Conservation (phyloP, 92 coral and sea anemone species). For the Heliopora coerulea region DNA sequence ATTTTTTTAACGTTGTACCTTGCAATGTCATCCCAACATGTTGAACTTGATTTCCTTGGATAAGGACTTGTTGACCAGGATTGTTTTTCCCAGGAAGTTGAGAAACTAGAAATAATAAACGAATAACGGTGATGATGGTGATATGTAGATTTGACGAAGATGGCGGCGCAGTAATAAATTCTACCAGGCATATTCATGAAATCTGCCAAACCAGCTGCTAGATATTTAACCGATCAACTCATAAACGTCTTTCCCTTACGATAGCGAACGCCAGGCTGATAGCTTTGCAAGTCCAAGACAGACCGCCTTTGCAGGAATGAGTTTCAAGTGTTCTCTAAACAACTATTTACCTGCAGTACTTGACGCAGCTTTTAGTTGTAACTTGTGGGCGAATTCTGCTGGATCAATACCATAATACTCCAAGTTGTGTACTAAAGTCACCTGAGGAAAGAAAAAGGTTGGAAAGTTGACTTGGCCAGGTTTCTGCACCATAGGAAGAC, state of each 20-base stretch:
- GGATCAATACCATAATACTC: conserved; percentile 89
- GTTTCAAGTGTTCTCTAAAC: no score
- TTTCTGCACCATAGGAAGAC: no score
- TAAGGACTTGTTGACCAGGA: conserved; percentile 82
- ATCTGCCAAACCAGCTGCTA: no score
- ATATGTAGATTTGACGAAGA: neutral
- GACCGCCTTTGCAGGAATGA: no score
- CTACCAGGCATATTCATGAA: no score
- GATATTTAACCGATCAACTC: no score
- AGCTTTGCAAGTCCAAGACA: no score
- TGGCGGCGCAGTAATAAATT: no score
- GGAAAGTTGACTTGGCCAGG: neutral
- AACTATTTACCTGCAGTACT: conserved; percentile 87
- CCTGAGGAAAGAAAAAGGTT: conserved; percentile 49
- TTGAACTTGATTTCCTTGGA: conserved; percentile 88
- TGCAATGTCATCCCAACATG: conserved; percentile 73
- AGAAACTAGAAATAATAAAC: conserved; percentile 49
- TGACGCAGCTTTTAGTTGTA: conserved; percentile 87
- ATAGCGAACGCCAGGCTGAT: no score
- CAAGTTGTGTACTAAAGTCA: conserved; percentile 80
- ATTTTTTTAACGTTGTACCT: no score
- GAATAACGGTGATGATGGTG: neutral
- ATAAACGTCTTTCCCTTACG: no score
- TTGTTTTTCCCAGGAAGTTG: conserved; percentile 90
- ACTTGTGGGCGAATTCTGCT: conserved; percentile 83